Conservation (phyloP, 2,888 invertebrate species). For the Tenthredo amoena region DNA sequence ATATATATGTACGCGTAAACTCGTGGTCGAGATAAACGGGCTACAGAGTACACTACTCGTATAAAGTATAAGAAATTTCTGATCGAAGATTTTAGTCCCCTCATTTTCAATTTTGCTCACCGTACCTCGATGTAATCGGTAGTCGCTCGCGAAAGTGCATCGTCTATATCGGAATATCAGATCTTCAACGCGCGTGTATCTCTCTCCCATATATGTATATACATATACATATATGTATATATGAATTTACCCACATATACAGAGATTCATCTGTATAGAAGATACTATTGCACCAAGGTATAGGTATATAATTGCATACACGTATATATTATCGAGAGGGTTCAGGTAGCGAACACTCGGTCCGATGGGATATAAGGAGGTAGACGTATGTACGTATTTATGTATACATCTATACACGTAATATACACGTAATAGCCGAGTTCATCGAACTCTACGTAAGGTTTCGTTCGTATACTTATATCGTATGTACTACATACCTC, state of each 20-base stretch:
- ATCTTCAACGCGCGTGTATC: neutral
- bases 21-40: neutral
- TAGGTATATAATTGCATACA: neutral
- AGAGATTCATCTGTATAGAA: neutral
- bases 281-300: neutral
- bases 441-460: slow-evolving; percentile 52
- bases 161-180: slow-evolving; percentile 39
- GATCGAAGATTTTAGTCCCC: neutral
- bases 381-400: neutral
- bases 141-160: slow-evolving; percentile 47
- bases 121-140: slow-evolving; percentile 34
- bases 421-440: slow-evolving; percentile 44
- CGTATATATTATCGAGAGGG: slow-evolving; percentile 23
- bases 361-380: slow-evolving; percentile 14
- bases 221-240: neutral
- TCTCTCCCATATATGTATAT: neutral
- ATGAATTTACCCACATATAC: neutral
- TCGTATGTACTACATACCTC: neutral
- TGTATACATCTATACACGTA: slow-evolving; percentile 15
- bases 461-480: slow-evolving; percentile 38
- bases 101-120: slow-evolving; percentile 42
- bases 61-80: neutral
- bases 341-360: slow-evolving; percentile 34
- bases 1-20: neutral
- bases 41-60: neutral